Base-by-base conservation (phyloP, 2,888 invertebrate genomes). In the Formica aserva region DNA sequence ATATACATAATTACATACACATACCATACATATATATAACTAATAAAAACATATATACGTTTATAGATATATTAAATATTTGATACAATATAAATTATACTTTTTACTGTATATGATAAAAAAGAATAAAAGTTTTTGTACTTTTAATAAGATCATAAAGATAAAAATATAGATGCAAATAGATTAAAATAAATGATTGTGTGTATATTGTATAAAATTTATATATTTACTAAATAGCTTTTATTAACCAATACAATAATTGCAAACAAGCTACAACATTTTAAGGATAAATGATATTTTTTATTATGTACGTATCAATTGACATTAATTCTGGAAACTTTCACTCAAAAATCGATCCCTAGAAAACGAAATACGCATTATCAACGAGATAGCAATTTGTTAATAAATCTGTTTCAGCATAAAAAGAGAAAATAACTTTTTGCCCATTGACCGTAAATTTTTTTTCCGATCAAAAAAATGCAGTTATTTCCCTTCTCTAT, bases 171-270 rank as follows among this genome's bases (percentile, higher is more conserved):
- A 62, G 26, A 83, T 74, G 55, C 72, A 83, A 74, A 78, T 71
- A 22, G 66, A 48, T 65, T 66, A 52, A 60, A 84, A 82, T 81
- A 41, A 72, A 29, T 66, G 29, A 52, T 5, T 6, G 60, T 60
- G 57, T 82, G 41, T 65, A 22, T 38, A 67, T 63, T 67, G 48
- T 87, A 82, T 72, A 83, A 86, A 84, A 89, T 71, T 83, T 45
- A 75, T 83, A 89, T 85, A 87, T 83, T 67, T 72, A 35, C 81
- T 88, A 85, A 86, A 81, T 84, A 41, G 57, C 65, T 63, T 84
- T 67, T 65, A 81, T 67, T 83, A 76, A 85, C 67, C 78, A 89
- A 83, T 88, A 88, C 74, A 88, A 76, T 69, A 32, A 78, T 85
- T 57, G 74, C 66, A 76, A 82, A 65, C n/a, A 67, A 83, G n/a